These are phyloP conservation scores for Phrynocephalus vlangalii DNA, from an alignment of 2,797 vertebrate genomes.

Conservation along the genomic window DNA sequence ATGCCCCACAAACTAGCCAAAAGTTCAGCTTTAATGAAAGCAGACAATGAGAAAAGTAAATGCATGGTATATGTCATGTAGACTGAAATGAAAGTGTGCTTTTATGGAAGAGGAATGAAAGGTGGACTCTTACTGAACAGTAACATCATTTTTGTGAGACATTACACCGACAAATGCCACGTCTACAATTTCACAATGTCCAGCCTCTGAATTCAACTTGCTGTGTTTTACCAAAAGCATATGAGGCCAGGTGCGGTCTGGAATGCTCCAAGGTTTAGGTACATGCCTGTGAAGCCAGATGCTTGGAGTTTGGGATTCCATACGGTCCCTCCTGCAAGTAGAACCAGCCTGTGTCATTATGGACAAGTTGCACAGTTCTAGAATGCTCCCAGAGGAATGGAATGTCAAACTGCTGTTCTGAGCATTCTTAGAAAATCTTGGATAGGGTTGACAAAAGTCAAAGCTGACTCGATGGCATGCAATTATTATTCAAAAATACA, in stretches of 20 bases:
- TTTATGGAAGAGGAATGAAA: conserved; percentile 18
- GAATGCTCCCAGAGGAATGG: too few relatives aligned
- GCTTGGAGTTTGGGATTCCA: too few relatives aligned
- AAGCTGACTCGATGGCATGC: too few relatives aligned
- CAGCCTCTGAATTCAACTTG: conserved; percentile 27
- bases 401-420: too few relatives aligned
- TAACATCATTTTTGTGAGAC: conserved; percentile 35
- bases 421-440: too few relatives aligned
- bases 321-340: too few relatives aligned
- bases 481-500: too few relatives aligned
- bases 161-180: conserved; percentile 34
- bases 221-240: conserved; percentile 37
- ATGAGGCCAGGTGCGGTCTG: background rate
- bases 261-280: too few relatives aligned
- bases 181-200: conserved; percentile 24
- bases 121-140: conserved; percentile 26
- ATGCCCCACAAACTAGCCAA: conserved; percentile 3
- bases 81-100: conserved; percentile 46
- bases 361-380: too few relatives aligned
- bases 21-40: conserved; percentile 39
- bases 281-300: too few relatives aligned
- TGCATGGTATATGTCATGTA: conserved; percentile 32
- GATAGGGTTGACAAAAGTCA: too few relatives aligned
- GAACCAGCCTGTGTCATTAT: too few relatives aligned
- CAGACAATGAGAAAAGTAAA: conserved; percentile 37